Base-by-base conservation (phyloP, 2,113 vertebrate genomes). In the Fulica atra region DNA sequence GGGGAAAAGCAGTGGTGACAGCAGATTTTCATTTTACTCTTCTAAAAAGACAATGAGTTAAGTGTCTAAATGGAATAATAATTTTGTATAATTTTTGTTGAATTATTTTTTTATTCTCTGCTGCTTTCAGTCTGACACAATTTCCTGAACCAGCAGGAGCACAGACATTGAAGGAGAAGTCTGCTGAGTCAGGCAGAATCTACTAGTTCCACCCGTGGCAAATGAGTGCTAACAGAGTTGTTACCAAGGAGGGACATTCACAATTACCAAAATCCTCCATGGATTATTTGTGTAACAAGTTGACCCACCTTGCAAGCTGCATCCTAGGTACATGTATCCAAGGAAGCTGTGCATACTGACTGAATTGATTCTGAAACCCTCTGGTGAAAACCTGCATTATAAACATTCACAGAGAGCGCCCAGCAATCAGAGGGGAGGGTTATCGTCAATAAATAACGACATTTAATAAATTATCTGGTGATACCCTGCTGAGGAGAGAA, bases 111-210 rank as follows among this genome's bases (percentile, higher is more conserved):
- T 54, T 77, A 46, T 73, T 96, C 71, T 92, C 72, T 78, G 73
- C 46, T 64, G 46, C 68, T 88, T 82, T 94, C 80, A 77, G 54
- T 53, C 79, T 88, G 92, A 95, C 13, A 56, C n/a, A 57, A 86
- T 91, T 95, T 96, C 74, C 74, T 76, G 65, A 95, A 89, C 60
- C 73, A 86, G 92, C 13, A 92, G 56, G 46, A 96, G 31, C 57
- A 83, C 44, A 79, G 82, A 59, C 73, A 91, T 14, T 38, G 48
- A 87, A 70, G 72, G 40, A 78, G 76, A 73, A 85, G 28, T 15
- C 26, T 76, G 42, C 23, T 19, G 72, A 84, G 51, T 59, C 40
- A 38, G 53, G 26, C 53, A 83, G 50, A 70, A 88, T 16, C 28
- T 48, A 31, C n/a, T 6, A 11, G 25, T 48, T 74, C 90, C 50